These are phyloP conservation scores for Kryptolebias marmoratus DNA, from an alignment of 2,113 vertebrate species.

Conservation along the genomic window DNA sequence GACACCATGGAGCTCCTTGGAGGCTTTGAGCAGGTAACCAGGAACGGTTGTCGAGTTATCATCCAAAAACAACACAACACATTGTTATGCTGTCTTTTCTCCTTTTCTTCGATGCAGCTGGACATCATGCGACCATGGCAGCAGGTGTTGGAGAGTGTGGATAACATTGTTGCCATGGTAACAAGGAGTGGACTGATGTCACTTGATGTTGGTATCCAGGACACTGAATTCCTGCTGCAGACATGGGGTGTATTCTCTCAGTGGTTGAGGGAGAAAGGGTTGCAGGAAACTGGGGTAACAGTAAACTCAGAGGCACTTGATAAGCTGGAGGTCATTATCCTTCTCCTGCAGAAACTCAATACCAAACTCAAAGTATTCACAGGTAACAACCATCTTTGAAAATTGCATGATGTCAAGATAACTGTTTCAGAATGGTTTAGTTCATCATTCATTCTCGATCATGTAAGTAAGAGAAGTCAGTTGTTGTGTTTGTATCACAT, in stretches of 20 bases:
- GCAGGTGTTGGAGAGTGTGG: constrained; percentile 87
- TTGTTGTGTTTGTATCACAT: not conserved
- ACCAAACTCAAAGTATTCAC: constrained; percentile 91
- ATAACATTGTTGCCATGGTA: constrained; percentile 84
- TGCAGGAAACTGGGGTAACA: constrained; percentile 80
- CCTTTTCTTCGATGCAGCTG: constrained; percentile 74
- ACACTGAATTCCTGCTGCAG: constrained; percentile 89
- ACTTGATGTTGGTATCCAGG: constrained; percentile 85
- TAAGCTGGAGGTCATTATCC: constrained; percentile 91
- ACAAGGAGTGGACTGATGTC: constrained; percentile 88
- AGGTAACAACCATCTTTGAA: constrained; percentile 66
- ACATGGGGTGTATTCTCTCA: constrained; percentile 91
- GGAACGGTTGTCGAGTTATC: fast-evolving
- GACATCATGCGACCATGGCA: constrained; percentile 94
- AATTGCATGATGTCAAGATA: not conserved
- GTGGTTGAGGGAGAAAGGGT: constrained; percentile 84
- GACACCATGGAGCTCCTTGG: constrained; percentile 96
- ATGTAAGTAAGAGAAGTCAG: not conserved
- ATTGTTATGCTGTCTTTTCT: not conserved
- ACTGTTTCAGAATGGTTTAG: not conserved
- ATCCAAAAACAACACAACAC: not conserved
- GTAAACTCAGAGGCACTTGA: constrained; percentile 87
- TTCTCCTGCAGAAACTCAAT: constrained; percentile 91
- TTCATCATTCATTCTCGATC: not conserved
- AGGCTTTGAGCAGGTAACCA: constrained; percentile 94